Conservation (phyloP, 2,113 vertebrate genomes). For the Tenrec ecaudatus region DNA sequence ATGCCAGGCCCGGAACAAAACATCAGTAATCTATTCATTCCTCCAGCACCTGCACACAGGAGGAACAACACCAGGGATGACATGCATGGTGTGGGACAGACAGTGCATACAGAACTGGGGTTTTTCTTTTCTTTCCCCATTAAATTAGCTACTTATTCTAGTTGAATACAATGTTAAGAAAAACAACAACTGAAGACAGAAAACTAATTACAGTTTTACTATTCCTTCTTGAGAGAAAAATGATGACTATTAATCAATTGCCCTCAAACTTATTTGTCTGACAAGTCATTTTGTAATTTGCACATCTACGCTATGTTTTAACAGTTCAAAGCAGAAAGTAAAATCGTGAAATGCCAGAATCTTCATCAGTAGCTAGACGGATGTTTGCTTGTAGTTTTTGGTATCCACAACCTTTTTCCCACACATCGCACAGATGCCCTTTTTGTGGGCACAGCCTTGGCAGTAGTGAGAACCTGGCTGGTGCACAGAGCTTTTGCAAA, state of each 20-base stretch:
- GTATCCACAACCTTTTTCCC: slow-evolving; percentile 98
- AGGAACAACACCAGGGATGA: not conserved
- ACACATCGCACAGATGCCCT: slow-evolving; percentile 99
- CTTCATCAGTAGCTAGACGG: slow-evolving; percentile 87
- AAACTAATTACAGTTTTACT: not conserved
- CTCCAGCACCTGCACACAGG: slow-evolving; percentile 22
- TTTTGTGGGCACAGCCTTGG: slow-evolving; percentile 99
- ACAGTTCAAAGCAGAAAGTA: slow-evolving; percentile 61
- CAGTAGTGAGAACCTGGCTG: slow-evolving; percentile 98
- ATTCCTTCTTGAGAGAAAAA: slow-evolving; percentile 39
- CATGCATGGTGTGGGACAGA: slow-evolving; percentile 5
- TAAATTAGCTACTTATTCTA: slow-evolving; percentile 49
- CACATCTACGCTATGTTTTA: slow-evolving; percentile 17
- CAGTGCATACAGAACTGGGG: slow-evolving; percentile 58
- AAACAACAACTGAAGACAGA: slow-evolving; percentile 47
- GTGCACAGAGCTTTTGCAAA: slow-evolving; percentile 99
- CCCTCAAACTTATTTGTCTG: slow-evolving; percentile 6
- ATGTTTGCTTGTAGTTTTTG: slow-evolving; percentile 99
- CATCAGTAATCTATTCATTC: slow-evolving; percentile 22
- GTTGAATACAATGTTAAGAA: slow-evolving; percentile 40
- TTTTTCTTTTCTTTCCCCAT: not conserved
- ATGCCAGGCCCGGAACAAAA: slow-evolving; percentile 47
- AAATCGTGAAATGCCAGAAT: slow-evolving; percentile 43
- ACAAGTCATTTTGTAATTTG: slow-evolving; percentile 48
- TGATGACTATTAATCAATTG: slow-evolving; percentile 4